Conservation (phyloP, 2,888 invertebrate species). For the Lissocephala sabroskyi region DNA sequence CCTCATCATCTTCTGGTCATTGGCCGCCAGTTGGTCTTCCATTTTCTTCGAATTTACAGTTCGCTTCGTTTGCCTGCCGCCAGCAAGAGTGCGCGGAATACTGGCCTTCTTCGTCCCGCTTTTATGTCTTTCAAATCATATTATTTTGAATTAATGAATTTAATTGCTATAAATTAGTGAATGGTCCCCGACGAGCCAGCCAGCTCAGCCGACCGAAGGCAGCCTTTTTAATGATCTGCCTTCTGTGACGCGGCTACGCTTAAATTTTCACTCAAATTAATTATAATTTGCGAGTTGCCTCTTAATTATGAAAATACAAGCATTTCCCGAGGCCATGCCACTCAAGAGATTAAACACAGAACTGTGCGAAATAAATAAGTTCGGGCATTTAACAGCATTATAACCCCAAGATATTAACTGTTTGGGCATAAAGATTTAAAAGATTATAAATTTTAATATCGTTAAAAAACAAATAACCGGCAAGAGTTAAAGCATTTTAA, state of each 20-base stretch:
- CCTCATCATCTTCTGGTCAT: constrained; percentile 36
- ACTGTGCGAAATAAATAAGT: too few relatives aligned
- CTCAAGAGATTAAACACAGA: too few relatives aligned
- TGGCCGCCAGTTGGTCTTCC: constrained; percentile 36
- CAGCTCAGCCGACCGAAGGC: constrained; percentile 13
- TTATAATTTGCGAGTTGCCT: constrained; percentile 1
- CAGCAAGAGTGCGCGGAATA: not conserved
- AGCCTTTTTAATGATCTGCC: constrained; percentile 31
- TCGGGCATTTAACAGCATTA: too few relatives aligned
- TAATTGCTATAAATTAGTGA: constrained; percentile 57
- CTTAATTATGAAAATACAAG: not conserved
- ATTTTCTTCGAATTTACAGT: constrained; percentile 21
- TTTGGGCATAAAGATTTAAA: too few relatives aligned
- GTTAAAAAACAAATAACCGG: too few relatives aligned
- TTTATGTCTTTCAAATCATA: constrained; percentile 51
- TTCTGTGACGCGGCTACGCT: constrained; percentile 33
- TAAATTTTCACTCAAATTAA: constrained; percentile 38
- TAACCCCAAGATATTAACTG: too few relatives aligned
- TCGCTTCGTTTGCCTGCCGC: constrained; percentile 9
- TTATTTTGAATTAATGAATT: constrained; percentile 63
- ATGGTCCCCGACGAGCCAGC: constrained; percentile 39
- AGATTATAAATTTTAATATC: too few relatives aligned
- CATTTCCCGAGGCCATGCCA: too few relatives aligned
- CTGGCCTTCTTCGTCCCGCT: constrained; percentile 12
- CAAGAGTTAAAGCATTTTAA: too few relatives aligned